phyloP scores from a whole-genome alignment of 2,797 vertebrate genomes.

The Molossus alvarezi region DNA sequence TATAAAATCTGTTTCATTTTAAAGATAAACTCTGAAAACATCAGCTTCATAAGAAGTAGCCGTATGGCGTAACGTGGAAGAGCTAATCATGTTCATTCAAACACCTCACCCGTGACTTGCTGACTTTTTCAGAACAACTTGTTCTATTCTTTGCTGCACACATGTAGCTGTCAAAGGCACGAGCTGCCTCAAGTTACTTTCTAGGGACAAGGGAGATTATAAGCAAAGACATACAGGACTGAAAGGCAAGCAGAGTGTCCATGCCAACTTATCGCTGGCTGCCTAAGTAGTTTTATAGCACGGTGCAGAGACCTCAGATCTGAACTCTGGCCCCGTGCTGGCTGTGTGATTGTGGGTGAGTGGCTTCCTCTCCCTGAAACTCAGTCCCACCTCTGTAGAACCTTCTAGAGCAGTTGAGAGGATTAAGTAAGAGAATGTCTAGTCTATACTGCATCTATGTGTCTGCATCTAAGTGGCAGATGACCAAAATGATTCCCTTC shows the following conservation, averaged over 20 bases:
- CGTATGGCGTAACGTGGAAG: background rate
- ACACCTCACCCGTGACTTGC: background rate
- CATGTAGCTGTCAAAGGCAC: background rate
- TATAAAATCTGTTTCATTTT: background rate
- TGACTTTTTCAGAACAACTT: background rate
- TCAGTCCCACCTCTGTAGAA: background rate
- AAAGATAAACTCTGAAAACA: slow-evolving; percentile 24
- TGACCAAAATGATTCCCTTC: background rate
- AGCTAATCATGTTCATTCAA: background rate
- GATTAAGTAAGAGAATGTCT: background rate
- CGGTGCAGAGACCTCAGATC: background rate
- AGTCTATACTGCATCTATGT: background rate
- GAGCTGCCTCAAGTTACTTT: background rate
- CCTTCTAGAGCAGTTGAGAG: background rate
- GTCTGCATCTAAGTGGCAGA: background rate
- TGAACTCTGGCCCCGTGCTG: fast-evolving
- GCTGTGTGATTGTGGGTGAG: background rate
- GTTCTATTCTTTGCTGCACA: background rate
- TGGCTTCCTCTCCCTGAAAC: background rate
- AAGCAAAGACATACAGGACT: background rate
- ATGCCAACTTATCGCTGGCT: fast-evolving
- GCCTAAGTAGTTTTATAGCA: background rate
- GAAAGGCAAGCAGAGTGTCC: background rate
- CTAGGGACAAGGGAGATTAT: background rate
- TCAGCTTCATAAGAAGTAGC: background rate